Base-by-base conservation (phyloP, 2,888 invertebrate genomes). In the Luperina nickerlii region DNA sequence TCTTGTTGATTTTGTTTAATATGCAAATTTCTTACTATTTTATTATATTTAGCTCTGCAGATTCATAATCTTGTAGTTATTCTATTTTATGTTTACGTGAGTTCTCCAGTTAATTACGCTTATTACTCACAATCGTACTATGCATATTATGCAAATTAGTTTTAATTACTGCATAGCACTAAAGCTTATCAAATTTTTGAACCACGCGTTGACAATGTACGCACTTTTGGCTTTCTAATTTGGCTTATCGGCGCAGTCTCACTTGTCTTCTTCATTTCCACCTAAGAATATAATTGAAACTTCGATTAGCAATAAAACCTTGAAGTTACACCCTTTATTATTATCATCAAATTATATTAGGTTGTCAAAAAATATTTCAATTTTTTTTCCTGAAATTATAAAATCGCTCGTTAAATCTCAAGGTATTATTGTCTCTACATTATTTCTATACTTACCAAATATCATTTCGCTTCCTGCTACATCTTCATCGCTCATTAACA, bases 401-500 rank as follows among this genome's bases (percentile, higher is more conserved):
- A 51, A 42, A 24, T 66, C 0, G 2, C 24, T 7, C 54, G 9
- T 51, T 67, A 7, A 60, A 27, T 45, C 8, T 74, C 67, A 71
- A 81, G 73, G 71, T 63, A 54, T 77, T 85, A 71, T 85, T 42
- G 24, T 27, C 20, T 48, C 2, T 18, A 63, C 7, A 32, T 62
- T 68, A 0, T 76, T 67, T 48, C 3, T 54, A 69, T 74, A 15
- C 63, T 48, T 72, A 18, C 1, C 9, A 60, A 73, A 15, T 57
- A 27, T 48, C 1, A 63, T 13, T 42, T 15, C 45, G 18, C 62
- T 77, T 13, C 27, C 45, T 57, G 32, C 63, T 83, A 75, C 65
- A 85, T 75, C 54, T 75, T 67, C 62, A 38, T 51, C 32, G 27
- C 48, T 73, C 32, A 54, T 78, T 60, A 82, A 32, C 82, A 97